A percentile compares a stretch with the other conserved stretches of the same genome.
These are phyloP conservation scores for Camponotus fellah DNA, from an alignment of 2,888 invertebrate species.

Conservation along the genomic window DNA sequence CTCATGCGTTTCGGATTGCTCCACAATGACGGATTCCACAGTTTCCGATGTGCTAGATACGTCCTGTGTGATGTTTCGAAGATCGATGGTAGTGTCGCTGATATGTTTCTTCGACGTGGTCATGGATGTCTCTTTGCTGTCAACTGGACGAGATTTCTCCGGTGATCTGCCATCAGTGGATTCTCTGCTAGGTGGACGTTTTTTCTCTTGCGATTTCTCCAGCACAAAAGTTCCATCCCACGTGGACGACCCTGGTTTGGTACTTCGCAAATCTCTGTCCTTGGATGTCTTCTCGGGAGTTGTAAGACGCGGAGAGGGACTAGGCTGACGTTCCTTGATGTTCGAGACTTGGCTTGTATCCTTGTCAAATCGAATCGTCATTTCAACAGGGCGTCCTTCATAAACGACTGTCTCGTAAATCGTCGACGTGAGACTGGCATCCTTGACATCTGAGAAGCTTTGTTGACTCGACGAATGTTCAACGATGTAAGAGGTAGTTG, in stretches of 20 bases:
- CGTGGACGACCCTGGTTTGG: constrained; percentile 79
- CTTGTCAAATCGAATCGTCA: constrained; percentile 29
- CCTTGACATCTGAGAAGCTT: constrained; percentile 77
- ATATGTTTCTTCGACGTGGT: constrained; percentile 65
- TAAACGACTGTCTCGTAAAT: constrained; percentile 66
- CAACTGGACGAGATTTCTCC: constrained; percentile 42
- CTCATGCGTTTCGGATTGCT: constrained; percentile 69
- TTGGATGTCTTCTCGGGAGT: constrained; percentile 71
- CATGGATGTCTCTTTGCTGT: not conserved
- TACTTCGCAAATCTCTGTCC: constrained; percentile 70
- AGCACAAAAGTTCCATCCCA: constrained; percentile 81
- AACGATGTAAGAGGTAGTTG: constrained; percentile 79
- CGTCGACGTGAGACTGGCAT: constrained; percentile 71
- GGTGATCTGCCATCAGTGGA: constrained; percentile 34
- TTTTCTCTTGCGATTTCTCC: constrained; percentile 66
- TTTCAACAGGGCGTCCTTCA: constrained; percentile 51
- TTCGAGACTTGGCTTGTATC: constrained; percentile 22
- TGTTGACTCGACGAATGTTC: constrained; percentile 81
- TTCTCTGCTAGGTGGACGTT: constrained; percentile 54
- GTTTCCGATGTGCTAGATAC: constrained; percentile 61
- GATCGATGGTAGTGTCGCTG: constrained; percentile 73
- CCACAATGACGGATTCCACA: constrained; percentile 68
- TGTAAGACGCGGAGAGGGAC: constrained; percentile 62
- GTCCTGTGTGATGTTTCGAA: constrained; percentile 59
- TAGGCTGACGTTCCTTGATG: constrained; percentile 28